Conservation (phyloP, 2,797 vertebrate species). For the Octomys mimax region DNA sequence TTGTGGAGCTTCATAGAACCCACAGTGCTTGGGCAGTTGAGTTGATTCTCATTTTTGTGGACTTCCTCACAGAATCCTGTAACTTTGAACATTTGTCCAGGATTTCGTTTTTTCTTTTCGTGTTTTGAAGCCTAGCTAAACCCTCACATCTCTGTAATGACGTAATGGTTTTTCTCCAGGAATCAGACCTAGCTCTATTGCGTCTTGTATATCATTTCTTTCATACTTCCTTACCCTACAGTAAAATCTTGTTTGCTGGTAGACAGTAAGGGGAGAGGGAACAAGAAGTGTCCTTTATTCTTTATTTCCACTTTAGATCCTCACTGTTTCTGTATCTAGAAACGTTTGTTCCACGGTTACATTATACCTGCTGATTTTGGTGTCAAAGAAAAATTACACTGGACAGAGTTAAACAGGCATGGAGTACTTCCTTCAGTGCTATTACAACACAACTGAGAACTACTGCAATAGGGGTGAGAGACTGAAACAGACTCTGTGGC, state of each 20-base stretch:
- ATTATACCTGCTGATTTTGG: not conserved
- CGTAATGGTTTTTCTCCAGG: not conserved
- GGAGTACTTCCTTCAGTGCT: not conserved
- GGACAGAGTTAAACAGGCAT: conserved; percentile 5
- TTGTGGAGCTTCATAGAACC: not conserved
- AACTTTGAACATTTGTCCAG: not conserved
- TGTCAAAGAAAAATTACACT: conserved; percentile 32
- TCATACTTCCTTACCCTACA: not conserved
- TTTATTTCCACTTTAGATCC: conserved; percentile 18
- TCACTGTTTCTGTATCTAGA: conserved; percentile 5
- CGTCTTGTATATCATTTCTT: not conserved
- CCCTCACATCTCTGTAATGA: not conserved
- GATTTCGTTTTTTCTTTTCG: not conserved
- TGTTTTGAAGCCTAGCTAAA: not conserved
- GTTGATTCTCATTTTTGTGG: not conserved
- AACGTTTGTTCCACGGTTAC: conserved; percentile 21
- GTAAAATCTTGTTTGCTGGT: conserved; percentile 36
- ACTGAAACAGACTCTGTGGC: not conserved
- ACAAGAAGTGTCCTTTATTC: not conserved
- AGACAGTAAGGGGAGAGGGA: not conserved
- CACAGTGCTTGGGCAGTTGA: not conserved
- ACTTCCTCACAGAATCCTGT: conserved; percentile 36
- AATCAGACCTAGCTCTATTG: not conserved
- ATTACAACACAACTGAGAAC: too few species aligned
- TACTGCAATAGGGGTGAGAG: not conserved